Evolutionary conservation across 2,888 invertebrate genomes (phyloP).

Genomic region (Tanypteryx hageni): DNA sequence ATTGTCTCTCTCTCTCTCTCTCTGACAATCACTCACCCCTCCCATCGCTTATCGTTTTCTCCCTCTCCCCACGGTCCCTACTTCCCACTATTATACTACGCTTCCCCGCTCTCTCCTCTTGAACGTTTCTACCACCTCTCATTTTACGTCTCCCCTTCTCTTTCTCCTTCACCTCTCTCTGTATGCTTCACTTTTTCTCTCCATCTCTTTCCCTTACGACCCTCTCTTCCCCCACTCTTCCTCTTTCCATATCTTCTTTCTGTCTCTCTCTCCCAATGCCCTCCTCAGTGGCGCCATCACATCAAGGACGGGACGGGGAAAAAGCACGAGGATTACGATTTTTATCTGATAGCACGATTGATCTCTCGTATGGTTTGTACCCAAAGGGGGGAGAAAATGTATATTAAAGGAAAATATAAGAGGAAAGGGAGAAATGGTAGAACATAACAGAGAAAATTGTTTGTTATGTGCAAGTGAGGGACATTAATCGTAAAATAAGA

Average conservation of each 20-base stretch:
- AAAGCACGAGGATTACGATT: background rate
- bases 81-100: no score
- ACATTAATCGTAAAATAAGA: background rate
- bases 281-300: background rate
- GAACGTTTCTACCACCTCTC: background rate
- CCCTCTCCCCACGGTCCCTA: background rate
- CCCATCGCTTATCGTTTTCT: background rate
- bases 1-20: background rate
- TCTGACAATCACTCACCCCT: background rate
- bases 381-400: background rate
- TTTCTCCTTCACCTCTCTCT: background rate
- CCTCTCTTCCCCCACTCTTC: background rate
- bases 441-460: background rate
- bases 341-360: background rate
- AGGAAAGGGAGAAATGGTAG: background rate
- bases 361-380: background rate
- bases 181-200: background rate
- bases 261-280: background rate
- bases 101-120: no score
- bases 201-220: background rate
- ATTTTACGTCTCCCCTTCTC: background rate
- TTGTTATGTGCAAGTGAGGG: background rate
- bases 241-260: background rate
- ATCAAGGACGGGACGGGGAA: background rate
- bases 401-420: background rate